Evolutionary conservation across 2,888 invertebrate species (phyloP).

Genomic region (Pristionchus entomophagus): DNA sequence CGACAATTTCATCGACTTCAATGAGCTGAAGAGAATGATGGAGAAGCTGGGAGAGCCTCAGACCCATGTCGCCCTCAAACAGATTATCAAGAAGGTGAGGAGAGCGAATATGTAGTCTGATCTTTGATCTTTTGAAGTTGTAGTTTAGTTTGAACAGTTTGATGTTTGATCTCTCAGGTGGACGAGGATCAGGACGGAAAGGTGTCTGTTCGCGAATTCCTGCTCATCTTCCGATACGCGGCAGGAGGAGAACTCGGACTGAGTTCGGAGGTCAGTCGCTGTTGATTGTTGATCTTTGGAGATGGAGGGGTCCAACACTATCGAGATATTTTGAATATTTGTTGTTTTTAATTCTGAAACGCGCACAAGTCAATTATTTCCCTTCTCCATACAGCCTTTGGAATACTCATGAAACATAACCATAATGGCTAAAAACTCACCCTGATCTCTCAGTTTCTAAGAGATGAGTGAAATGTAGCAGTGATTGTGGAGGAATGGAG

Average conservation of each 20-base stretch:
- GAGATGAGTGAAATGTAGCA: background rate
- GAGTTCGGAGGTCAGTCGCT: slow-evolving; percentile 84
- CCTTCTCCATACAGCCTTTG: too few species aligned
- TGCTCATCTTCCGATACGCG: slow-evolving; percentile 86
- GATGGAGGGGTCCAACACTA: background rate
- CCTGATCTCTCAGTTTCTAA: background rate
- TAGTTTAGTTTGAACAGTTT: background rate
- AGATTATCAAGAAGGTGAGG: slow-evolving; percentile 85
- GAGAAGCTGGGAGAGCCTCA: slow-evolving; percentile 94
- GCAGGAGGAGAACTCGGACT: slow-evolving; percentile 90
- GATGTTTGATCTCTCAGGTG: slow-evolving; percentile 74
- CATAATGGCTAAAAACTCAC: too few species aligned
- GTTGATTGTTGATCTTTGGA: slow-evolving; percentile 4
- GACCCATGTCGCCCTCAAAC: slow-evolving; percentile 93
- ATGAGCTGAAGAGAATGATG: slow-evolving; percentile 95
- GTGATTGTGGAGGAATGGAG: background rate
- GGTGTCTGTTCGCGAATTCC: slow-evolving; percentile 91
- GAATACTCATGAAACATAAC: too few species aligned
- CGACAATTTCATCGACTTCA: slow-evolving; percentile 89
- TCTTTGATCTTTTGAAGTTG: slow-evolving; percentile 12
- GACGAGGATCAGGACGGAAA: slow-evolving; percentile 79
- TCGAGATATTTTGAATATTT: background rate
- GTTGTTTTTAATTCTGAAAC: background rate
- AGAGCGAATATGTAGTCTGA: too few species aligned
- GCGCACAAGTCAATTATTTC: background rate